These are phyloP conservation scores for Pentalonia nigronervosa DNA, from an alignment of 1,140 invertebrate species.

Conservation along the genomic window DNA sequence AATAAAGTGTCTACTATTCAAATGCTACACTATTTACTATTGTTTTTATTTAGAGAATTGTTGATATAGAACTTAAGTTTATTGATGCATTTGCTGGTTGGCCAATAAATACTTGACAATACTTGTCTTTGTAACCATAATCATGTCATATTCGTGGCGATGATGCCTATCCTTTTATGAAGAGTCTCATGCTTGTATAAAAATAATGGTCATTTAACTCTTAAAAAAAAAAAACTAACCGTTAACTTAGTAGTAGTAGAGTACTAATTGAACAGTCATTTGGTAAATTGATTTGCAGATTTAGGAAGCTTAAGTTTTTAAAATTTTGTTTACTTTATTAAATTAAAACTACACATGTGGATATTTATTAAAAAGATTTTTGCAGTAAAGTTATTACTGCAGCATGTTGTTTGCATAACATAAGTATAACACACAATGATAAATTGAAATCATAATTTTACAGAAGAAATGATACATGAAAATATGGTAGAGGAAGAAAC, in stretches of 20 bases:
- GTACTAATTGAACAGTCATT: slow-evolving; percentile 19
- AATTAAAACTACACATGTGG: background rate
- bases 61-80: background rate
- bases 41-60: slow-evolving; percentile 19
- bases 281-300: slow-evolving; percentile 30
- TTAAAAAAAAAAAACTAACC: background rate
- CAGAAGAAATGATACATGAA: no score
- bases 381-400: background rate
- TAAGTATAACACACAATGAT: background rate
- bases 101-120: background rate
- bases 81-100: slow-evolving; percentile 36
- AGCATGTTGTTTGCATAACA: background rate
- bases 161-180: background rate
- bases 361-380: background rate
- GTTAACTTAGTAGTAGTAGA: background rate
- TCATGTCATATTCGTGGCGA: slow-evolving; percentile 12
- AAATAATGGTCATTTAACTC: background rate
- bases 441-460: no score
- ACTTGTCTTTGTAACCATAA: background rate
- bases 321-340: background rate
- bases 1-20: no score
- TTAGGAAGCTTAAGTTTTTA: background rate
- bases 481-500: no score
- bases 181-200: background rate
- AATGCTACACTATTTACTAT: background rate